Evolutionary conservation across 2,113 vertebrate species (phyloP).

Genomic region (Brachypteracias leptosomus): DNA sequence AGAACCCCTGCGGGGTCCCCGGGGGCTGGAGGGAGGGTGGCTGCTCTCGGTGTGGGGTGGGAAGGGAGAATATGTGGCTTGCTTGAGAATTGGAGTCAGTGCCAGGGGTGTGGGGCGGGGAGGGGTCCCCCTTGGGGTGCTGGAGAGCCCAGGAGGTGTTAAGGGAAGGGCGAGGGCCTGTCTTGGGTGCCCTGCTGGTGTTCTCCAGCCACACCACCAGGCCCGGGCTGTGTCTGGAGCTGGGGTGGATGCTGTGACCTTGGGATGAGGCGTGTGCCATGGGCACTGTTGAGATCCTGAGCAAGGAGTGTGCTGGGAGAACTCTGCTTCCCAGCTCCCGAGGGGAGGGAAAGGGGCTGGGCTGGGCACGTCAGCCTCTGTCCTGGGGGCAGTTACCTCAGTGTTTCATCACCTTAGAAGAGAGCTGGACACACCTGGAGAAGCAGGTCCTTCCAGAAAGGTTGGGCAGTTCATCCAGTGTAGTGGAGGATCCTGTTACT

Average conservation of each 20-base stretch:
- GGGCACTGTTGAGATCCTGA: not conserved
- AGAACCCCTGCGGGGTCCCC: not conserved
- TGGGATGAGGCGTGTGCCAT: not conserved
- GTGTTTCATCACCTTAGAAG: not conserved
- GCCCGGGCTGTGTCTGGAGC: not conserved
- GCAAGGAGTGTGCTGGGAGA: not conserved
- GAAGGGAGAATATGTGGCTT: fast-evolving
- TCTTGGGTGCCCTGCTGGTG: not conserved
- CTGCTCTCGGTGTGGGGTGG: fast-evolving
- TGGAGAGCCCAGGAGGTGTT: fast-evolving
- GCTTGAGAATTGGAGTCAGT: fast-evolving
- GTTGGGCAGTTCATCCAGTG: not conserved
- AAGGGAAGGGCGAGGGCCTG: not conserved
- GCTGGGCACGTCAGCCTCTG: not conserved
- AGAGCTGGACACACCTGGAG: not conserved
- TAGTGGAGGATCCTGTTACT: no score
- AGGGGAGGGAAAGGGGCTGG: not conserved
- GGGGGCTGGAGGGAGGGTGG: not conserved
- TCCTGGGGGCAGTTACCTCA: not conserved
- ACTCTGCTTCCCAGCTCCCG: not conserved
- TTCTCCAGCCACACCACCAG: not conserved
- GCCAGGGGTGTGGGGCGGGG: not conserved
- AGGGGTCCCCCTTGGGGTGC: not conserved
- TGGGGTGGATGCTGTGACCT: not conserved
- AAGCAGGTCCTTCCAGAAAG: not conserved